phyloP scores from a whole-genome alignment of 2,113 vertebrate genomes.

The Anarrhichthys ocellatus region DNA sequence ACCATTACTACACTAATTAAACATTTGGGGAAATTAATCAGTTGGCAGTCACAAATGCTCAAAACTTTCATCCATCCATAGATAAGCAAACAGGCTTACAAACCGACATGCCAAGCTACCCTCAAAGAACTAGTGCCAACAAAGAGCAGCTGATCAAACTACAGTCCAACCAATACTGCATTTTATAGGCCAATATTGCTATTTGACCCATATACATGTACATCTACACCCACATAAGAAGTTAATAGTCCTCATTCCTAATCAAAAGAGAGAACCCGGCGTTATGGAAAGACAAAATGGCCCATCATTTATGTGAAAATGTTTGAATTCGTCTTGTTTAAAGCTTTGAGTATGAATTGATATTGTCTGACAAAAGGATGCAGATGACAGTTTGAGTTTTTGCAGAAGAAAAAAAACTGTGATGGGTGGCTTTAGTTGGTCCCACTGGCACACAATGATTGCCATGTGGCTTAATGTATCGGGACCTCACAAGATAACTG shows the following conservation, averaged over 20 bases:
- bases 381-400: constrained; percentile 1
- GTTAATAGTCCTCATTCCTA: background rate
- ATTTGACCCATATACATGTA: background rate
- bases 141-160: background rate
- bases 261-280: background rate
- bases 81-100: background rate
- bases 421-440: background rate
- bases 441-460: background rate
- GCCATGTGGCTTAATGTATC: background rate
- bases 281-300: background rate
- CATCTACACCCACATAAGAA: too few relatives aligned
- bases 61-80: background rate
- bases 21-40: background rate
- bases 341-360: background rate
- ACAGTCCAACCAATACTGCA: background rate
- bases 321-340: background rate
- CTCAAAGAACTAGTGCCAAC: background rate
- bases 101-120: background rate
- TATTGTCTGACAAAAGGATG: constrained; percentile 1
- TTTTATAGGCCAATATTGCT: background rate
- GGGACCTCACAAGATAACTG: background rate
- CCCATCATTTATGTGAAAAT: background rate
- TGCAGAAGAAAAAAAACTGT: background rate
- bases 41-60: background rate
- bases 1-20: background rate